Conservation (phyloP, 92 coral and sea anemone species). For the Zoanthus sansibaricus region DNA sequence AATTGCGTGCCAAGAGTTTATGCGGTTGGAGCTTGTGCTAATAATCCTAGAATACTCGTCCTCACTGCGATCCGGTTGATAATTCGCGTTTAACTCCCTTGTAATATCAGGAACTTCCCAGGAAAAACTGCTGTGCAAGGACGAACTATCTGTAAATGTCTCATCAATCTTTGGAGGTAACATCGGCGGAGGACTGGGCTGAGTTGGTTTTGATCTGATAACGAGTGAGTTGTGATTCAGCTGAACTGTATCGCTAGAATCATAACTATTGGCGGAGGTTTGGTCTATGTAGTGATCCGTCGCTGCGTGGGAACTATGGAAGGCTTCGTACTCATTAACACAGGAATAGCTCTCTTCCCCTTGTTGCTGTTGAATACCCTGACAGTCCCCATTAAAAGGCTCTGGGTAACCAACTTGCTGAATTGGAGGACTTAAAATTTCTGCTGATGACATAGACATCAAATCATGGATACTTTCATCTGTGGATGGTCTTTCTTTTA, state of each 20-base stretch:
- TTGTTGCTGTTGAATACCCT: constrained; percentile 12
- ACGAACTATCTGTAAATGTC: constrained; percentile 63
- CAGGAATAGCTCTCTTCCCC: not conserved
- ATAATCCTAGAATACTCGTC: constrained; percentile 31
- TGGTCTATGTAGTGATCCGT: constrained; percentile 48
- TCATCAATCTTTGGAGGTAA: constrained; percentile 76
- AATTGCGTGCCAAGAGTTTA: constrained; percentile 73
- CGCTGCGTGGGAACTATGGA: constrained; percentile 5
- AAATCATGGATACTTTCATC: constrained; percentile 85
- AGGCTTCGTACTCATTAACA: constrained; percentile 16
- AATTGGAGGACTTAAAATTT: constrained; percentile 81
- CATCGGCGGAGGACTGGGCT: constrained; percentile 63
- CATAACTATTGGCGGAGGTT: constrained; percentile 35
- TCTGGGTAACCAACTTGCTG: constrained; percentile 62
- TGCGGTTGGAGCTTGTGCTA: constrained; percentile 24
- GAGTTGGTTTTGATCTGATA: constrained; percentile 33
- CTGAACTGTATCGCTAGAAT: constrained; percentile 47
- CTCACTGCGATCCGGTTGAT: constrained; percentile 36
- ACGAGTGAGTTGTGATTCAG: constrained; percentile 17
- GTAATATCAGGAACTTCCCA: constrained; percentile 97
- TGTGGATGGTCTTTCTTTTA: constrained; percentile 74
- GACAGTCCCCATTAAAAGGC: constrained; percentile 21
- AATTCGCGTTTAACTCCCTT: constrained; percentile 68
- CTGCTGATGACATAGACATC: constrained; percentile 93
- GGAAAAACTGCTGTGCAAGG: constrained; percentile 70